These are phyloP conservation scores for Tortrix viridana DNA, from an alignment of 2,888 invertebrate species.

Conservation along the genomic window DNA sequence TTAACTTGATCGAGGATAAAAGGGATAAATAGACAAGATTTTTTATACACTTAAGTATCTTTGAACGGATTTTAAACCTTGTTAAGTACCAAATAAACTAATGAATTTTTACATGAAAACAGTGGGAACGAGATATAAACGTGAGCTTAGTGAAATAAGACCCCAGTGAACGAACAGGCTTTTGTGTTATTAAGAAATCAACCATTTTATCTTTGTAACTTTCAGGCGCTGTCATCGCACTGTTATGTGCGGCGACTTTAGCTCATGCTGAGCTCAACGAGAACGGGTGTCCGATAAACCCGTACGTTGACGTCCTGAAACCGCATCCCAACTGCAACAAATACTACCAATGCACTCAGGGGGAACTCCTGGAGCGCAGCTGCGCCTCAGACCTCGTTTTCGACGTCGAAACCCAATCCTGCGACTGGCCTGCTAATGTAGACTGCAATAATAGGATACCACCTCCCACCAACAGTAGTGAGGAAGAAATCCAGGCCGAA, in stretches of 20 bases:
- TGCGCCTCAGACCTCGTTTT: slow-evolving; percentile 44
- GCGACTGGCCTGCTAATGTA: slow-evolving; percentile 48
- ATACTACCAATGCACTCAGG: slow-evolving; percentile 53
- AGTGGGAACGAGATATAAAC: no score
- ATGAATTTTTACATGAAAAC: no score
- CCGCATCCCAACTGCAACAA: slow-evolving; percentile 52
- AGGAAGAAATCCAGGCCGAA: slow-evolving; percentile 51
- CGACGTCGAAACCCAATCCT: slow-evolving; percentile 43
- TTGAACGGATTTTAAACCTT: no score
- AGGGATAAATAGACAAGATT: no score
- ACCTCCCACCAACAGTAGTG: slow-evolving; percentile 28
- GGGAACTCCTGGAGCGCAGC: slow-evolving; percentile 46
- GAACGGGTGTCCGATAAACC: slow-evolving; percentile 42
- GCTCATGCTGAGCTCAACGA: slow-evolving; percentile 38
- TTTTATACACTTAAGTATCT: no score
- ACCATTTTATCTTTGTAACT: slow-evolving; percentile 36
- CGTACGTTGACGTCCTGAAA: slow-evolving; percentile 44
- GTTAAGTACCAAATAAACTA: no score
- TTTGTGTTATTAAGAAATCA: background rate
- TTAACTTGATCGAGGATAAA: no score
- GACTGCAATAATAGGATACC: slow-evolving; percentile 40
- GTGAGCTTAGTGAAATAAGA: no score
- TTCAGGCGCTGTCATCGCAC: slow-evolving; percentile 57
- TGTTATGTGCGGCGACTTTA: slow-evolving; percentile 61
- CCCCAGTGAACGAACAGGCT: background rate